Evolutionary conservation across 2,888 invertebrate genomes (phyloP).

Genomic region (Amblyteles armatorius): DNA sequence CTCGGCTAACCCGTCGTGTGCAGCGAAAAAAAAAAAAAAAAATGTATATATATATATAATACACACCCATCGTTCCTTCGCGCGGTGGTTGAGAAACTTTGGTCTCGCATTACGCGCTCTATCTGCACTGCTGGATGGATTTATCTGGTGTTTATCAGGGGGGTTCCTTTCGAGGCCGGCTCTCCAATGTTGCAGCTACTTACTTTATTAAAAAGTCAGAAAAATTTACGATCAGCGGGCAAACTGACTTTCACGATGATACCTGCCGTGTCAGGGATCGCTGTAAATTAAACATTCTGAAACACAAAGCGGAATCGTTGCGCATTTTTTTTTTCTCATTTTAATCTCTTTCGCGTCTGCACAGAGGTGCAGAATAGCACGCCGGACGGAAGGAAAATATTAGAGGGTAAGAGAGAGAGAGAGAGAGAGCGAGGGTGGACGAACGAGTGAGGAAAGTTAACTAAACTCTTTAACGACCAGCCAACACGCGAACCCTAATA

Average conservation of each 20-base stretch:
- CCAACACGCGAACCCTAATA: conserved; percentile 74
- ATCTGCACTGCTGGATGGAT: conserved; percentile 26
- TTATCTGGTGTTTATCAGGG: conserved; percentile 5
- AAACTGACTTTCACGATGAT: conserved; percentile 35
- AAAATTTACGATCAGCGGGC: conserved; percentile 44
- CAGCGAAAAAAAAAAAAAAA: conserved; percentile 30
- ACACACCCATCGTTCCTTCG: conserved; percentile 26
- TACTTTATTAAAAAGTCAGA: conserved; percentile 41
- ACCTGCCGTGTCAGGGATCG: not conserved
- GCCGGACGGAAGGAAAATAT: conserved; percentile 16
- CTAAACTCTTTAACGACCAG: conserved; percentile 69
- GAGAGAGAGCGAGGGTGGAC: conserved; percentile 44
- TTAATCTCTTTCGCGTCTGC: not conserved
- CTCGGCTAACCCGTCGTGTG: conserved; percentile 43
- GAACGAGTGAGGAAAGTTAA: conserved; percentile 60
- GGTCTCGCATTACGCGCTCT: not conserved
- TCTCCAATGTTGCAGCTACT: conserved; percentile 11
- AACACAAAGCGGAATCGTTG: conserved; percentile 8
- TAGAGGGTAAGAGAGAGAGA: conserved; percentile 48
- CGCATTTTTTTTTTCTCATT: conserved; percentile 11
- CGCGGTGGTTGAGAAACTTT: conserved; percentile 46
- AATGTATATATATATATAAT: not conserved
- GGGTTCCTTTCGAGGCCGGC: not conserved
- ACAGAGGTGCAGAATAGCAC: conserved; percentile 10
- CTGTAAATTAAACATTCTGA: conserved; percentile 29